Conservation (phyloP, 2,113 vertebrate species). For the Sitta europaea region DNA sequence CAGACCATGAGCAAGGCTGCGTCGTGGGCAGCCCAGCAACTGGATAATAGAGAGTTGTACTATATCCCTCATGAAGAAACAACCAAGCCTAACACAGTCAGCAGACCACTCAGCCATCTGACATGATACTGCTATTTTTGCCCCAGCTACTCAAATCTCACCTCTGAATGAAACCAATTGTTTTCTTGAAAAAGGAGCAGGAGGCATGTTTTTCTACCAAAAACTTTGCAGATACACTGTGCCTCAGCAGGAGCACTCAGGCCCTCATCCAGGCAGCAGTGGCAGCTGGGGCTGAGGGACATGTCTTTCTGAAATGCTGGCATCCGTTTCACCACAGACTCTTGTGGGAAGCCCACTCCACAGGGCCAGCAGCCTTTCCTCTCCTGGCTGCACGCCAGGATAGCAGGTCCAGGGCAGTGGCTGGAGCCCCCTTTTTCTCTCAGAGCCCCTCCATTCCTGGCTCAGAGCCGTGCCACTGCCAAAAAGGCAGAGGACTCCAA, state of each 20-base stretch:
- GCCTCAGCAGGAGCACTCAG: not conserved
- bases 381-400: not conserved
- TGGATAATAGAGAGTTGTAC: not conserved
- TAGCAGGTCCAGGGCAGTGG: not conserved
- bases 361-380: not conserved
- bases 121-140: not conserved
- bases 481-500: not conserved
- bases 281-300: not conserved
- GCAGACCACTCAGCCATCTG: not conserved
- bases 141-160: not conserved
- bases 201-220: not conserved
- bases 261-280: not conserved
- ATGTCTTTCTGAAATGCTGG: not conserved
- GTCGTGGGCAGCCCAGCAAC: not conserved
- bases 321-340: not conserved
- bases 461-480: not conserved
- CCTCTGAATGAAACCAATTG: not conserved
- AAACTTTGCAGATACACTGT: not conserved
- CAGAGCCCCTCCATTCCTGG: not conserved
- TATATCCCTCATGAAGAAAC: not conserved
- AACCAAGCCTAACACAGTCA: not conserved
- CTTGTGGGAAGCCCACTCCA: not conserved
- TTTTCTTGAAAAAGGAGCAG: not conserved
- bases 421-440: not conserved
- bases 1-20: not conserved